phyloP scores from a whole-genome alignment of 2,113 vertebrate genomes.

The Periophthalmodon schlosseri region DNA sequence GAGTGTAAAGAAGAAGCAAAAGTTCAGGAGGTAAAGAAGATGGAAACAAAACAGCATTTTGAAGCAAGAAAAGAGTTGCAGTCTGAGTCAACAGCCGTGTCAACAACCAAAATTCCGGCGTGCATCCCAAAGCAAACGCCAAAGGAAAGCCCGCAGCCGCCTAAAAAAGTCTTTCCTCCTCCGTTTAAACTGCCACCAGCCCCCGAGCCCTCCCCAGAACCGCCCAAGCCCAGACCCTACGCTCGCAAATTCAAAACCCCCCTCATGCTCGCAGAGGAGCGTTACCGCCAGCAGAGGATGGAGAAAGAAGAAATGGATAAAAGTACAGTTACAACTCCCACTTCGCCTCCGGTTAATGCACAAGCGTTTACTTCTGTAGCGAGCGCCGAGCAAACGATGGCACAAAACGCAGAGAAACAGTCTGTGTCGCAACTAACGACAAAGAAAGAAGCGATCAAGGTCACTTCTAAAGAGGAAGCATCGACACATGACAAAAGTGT shows the following conservation, averaged over 20 bases:
- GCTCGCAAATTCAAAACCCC: constrained; percentile 91
- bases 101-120: constrained; percentile 43
- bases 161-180: constrained; percentile 70
- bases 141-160: constrained; percentile 51
- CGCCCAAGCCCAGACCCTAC: constrained; percentile 73
- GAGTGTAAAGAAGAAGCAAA: constrained; percentile 25
- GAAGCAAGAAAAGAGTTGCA: constrained; percentile 40
- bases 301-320: constrained; percentile 77
- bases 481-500: constrained; percentile 19
- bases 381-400: constrained; percentile 9
- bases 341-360: constrained; percentile 48
- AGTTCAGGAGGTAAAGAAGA: constrained; percentile 50
- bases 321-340: constrained; percentile 63
- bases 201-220: constrained; percentile 56
- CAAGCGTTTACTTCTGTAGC: constrained; percentile 8
- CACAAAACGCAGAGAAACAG: constrained; percentile 41
- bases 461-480: constrained; percentile 31
- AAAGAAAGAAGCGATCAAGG: constrained; percentile 36
- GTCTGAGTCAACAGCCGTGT: constrained; percentile 24
- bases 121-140: constrained; percentile 42
- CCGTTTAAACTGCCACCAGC: constrained; percentile 80
- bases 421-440: constrained; percentile 21
- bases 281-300: constrained; percentile 79
- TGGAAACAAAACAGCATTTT: constrained; percentile 41
- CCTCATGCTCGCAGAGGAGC: constrained; percentile 91